These are phyloP conservation scores for Paraplagusia blochii DNA, from an alignment of 2,113 vertebrate genomes.

Conservation along the genomic window DNA sequence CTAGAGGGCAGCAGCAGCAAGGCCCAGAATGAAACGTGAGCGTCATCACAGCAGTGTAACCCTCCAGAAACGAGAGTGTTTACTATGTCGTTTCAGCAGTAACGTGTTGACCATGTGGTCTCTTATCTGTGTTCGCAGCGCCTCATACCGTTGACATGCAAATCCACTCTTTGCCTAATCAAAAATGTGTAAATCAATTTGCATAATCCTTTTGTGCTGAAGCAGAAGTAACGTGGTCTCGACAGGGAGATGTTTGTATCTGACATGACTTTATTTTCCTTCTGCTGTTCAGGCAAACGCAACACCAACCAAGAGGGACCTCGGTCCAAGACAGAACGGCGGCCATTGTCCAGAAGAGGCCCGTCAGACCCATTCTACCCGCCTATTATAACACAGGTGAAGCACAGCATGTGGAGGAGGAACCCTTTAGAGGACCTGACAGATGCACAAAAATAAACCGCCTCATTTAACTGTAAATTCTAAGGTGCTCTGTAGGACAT, in stretches of 20 bases:
- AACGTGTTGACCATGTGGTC: too few relatives aligned
- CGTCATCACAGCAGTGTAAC: background rate
- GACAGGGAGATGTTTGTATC: background rate
- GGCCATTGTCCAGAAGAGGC: constrained; percentile 78
- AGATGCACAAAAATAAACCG: too few relatives aligned
- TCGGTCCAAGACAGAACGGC: constrained; percentile 71
- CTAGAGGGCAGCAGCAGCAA: constrained; percentile 60
- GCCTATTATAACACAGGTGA: constrained; percentile 77
- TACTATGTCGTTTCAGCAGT: too few relatives aligned
- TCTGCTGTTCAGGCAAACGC: constrained; percentile 30
- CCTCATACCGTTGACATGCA: too few relatives aligned
- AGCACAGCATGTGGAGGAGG: background rate
- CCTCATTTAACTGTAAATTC: too few relatives aligned
- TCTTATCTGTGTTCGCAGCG: too few relatives aligned
- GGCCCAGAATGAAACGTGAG: constrained; percentile 29
- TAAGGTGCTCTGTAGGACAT: too few relatives aligned
- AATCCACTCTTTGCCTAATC: too few relatives aligned
- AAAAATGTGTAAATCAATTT: too few relatives aligned
- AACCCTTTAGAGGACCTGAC: too few relatives aligned
- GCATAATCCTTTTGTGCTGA: background rate
- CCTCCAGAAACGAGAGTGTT: too few relatives aligned
- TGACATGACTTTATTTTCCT: background rate
- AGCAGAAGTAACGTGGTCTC: background rate
- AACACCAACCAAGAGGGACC: constrained; percentile 17
- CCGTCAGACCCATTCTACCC: constrained; percentile 89